These are phyloP conservation scores for Furcula furcula DNA, from an alignment of 2,888 invertebrate species.

Conservation along the genomic window DNA sequence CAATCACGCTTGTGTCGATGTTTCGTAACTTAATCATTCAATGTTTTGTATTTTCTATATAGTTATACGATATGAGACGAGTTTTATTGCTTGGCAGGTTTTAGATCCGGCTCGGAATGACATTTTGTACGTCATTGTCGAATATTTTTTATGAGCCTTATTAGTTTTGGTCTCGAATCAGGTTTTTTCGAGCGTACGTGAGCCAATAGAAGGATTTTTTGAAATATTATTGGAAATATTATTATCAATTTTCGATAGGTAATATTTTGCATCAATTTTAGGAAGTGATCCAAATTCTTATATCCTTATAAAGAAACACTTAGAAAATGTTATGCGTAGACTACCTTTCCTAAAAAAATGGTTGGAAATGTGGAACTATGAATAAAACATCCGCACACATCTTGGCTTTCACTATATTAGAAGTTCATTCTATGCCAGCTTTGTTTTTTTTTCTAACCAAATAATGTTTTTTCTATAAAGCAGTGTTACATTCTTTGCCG, in stretches of 20 bases:
- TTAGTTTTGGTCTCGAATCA: constrained; percentile 19
- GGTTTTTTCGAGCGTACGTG: constrained; percentile 22
- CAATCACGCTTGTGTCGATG: constrained; percentile 10
- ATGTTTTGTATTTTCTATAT: constrained; percentile 6
- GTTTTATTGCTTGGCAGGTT: constrained; percentile 14
- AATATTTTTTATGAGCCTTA: constrained; percentile 10
- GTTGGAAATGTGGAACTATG: not conserved
- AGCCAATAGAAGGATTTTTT: constrained; percentile 8
- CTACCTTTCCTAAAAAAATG: not conserved
- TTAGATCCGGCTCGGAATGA: constrained; percentile 29
- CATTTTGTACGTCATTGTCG: constrained; percentile 30
- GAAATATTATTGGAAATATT: not conserved
- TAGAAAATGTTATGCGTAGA: not conserved
- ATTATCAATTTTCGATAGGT: not conserved
- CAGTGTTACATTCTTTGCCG: constrained; percentile 15
- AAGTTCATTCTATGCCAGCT: not conserved
- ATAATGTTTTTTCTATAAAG: constrained; percentile 10
- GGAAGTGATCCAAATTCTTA: not conserved
- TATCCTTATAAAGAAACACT: not conserved
- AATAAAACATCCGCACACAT: constrained; percentile 1
- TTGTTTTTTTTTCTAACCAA: constrained; percentile 16
- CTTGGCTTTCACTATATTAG: constrained; percentile 1
- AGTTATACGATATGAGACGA: constrained; percentile 9
- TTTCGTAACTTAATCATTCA: constrained; percentile 15
- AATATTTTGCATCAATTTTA: not conserved